Evolutionary conservation across 2,888 invertebrate genomes (phyloP), one percentile per base, ranked within the genome.

Genomic region (Lydus trimaculatus): DNA sequence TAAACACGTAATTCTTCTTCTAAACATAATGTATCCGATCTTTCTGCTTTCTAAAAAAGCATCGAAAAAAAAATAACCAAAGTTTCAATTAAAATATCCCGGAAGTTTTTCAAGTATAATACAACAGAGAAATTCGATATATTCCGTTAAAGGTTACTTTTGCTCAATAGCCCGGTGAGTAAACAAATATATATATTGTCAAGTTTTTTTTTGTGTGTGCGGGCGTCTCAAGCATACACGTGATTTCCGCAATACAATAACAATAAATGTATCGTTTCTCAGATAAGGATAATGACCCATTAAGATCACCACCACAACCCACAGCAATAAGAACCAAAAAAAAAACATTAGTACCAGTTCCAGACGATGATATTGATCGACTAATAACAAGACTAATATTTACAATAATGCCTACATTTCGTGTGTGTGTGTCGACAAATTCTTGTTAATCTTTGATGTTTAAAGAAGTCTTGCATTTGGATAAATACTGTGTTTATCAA

Each of bases 311-410:
- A n/a, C n/a, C 6, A 6, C 15, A 17, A 17, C 17, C 0, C 17
- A 15, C 36, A 43, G 11, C n/a, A 43, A 43, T 1, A n/a, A 43
- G 13, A 36, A 33, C 15, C 2, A 7, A 20, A 7, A 9, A 48
- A 20, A 52, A 52, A 52, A 52, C 3, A 52, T 52, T 9, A 13
- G 48, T 52, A 8, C 20, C 23, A 20, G 48, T 52, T 11, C 48
- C 48, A 52, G 23, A 52, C 48, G 23, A 23, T 52, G 48, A 23
- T 52, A 52, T 52, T 23, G 48, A 52, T 52, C 48, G 48, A 52
- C 48, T 52, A 6, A 48, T 48, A 48, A 20, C 48, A 48, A 48
- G 20, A 52, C 48, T 52, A 52, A 52, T 23, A 52, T 52, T 52
- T 52, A 52, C 48, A 20, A 23, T 20, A 39, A 39, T 6, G 5